Evolutionary conservation across 2,888 invertebrate genomes (phyloP).

Genomic region (Cheilosia urbana): DNA sequence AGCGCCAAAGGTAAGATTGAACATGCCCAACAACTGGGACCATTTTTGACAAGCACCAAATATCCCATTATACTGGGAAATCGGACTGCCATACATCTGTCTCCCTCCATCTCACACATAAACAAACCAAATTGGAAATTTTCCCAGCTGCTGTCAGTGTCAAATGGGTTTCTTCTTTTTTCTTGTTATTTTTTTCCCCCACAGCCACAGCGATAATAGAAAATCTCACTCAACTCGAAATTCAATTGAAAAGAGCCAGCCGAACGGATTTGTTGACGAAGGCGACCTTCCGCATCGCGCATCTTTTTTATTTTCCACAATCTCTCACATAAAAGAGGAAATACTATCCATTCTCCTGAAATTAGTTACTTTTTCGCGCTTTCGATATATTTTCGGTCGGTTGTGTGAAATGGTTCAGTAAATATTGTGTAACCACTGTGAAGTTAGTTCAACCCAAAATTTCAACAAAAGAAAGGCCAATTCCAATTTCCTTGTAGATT

Average conservation of each 20-base stretch:
- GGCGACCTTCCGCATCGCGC: slow-evolving; percentile 67
- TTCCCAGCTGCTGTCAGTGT: slow-evolving; percentile 33
- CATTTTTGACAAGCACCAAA: background rate
- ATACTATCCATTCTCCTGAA: slow-evolving; percentile 2
- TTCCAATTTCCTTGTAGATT: background rate
- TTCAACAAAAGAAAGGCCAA: slow-evolving; percentile 3
- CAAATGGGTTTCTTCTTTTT: slow-evolving; percentile 13
- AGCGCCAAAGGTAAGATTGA: background rate
- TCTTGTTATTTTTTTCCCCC: background rate
- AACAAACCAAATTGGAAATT: slow-evolving; percentile 35
- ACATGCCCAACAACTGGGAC: background rate
- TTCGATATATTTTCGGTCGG: slow-evolving; percentile 17
- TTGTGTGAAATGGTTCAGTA: slow-evolving; percentile 5
- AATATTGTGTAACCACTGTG: slow-evolving; percentile 2
- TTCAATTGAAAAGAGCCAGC: slow-evolving; percentile 73
- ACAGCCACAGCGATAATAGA: slow-evolving; percentile 18
- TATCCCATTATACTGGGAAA: slow-evolving; percentile 13
- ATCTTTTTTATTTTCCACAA: slow-evolving; percentile 67
- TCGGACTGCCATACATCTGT: background rate
- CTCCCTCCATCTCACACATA: slow-evolving; percentile 3
- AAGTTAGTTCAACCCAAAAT: slow-evolving; percentile 5
- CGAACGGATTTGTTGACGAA: slow-evolving; percentile 66
- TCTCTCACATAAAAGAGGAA: slow-evolving; percentile 48
- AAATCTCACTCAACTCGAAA: slow-evolving; percentile 56
- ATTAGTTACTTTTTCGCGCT: slow-evolving; percentile 48